Conservation (phyloP, 2,797 vertebrate species). For the Neoniphon sammara region DNA sequence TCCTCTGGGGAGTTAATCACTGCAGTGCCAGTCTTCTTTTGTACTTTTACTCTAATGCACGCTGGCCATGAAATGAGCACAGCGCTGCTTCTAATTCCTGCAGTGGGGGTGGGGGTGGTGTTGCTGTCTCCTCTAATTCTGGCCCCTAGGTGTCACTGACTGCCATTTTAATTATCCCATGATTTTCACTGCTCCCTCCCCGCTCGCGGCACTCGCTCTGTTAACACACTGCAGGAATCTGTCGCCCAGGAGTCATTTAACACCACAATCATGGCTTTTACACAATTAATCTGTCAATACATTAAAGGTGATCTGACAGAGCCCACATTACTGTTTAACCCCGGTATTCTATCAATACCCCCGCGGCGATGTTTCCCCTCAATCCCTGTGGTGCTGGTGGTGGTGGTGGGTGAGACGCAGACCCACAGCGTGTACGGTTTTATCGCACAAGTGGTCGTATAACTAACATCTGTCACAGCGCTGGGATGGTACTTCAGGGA, state of each 20-base stretch:
- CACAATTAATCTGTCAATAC: constrained; percentile 38
- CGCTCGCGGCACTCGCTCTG: constrained; percentile 1
- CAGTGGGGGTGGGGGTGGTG: neutral
- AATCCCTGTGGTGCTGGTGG: too few species aligned
- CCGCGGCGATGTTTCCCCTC: too few species aligned
- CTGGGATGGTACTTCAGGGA: too few species aligned
- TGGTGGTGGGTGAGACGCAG: too few species aligned
- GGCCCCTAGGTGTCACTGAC: constrained; percentile 36
- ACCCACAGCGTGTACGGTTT: too few species aligned
- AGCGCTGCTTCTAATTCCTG: neutral
- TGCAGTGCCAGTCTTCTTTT: neutral
- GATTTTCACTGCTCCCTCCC: constrained; percentile 24
- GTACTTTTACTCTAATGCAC: constrained; percentile 3
- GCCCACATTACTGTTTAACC: constrained; percentile 13
- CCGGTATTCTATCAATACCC: neutral
- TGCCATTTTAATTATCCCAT: constrained; percentile 52
- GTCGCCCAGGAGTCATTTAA: constrained; percentile 20
- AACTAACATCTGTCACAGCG: too few species aligned
- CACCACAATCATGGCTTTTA: constrained; percentile 31
- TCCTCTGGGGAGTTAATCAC: neutral
- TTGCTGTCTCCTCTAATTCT: constrained; percentile 18
- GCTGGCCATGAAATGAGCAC: neutral
- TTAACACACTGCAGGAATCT: constrained; percentile 31
- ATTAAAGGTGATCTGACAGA: constrained; percentile 41
- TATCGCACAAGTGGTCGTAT: too few species aligned